Evolutionary conservation across 64 coral and sea anemone species (phyloP), one percentile per base, ranked within the genome.

Genomic region (Hydrozoanthus tunicans): DNA sequence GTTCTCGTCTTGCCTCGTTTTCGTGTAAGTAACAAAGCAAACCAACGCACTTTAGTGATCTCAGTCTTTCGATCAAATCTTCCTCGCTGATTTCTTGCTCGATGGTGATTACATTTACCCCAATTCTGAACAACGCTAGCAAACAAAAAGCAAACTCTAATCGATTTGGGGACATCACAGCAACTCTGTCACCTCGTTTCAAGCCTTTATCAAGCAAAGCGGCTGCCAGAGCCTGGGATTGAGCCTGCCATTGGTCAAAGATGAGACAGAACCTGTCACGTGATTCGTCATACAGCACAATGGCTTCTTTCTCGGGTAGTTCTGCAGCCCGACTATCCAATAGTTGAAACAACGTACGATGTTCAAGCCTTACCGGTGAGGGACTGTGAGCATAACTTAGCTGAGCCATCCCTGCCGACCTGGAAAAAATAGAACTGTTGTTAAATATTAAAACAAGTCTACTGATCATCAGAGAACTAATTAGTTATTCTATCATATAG

Each of bases 301-400:
- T 52, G 13, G 80, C 80, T 64, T 92, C 91, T 26, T 74, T 54
- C 5, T 85, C 0, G 3, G 70, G 80, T 53, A 76, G 80, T 57
- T 74, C 64, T 5, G 51, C 52, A 6, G 91, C 80, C 7, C 62
- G 70, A 43, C 20, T 51, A 20, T 92, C 91, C 12, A 92, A 61
- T 6, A 92, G 80, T 82, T 92, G 80, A 56, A 75, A 82, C 14
- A 76, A 14, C 58, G 80, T 84, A 9, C 69, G 79, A 79, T 92
- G 79, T 51, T 74, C 69, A 1, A 83, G 13, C 71, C 8, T 58
- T 5, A 20, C 20, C 9, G 68, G 13, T 5, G n/a, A 27, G 10
- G 90, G 90, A 17, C 55, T 55, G 57, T 92, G 80, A 5, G 77
- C 13, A 58, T 92, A 92, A 54, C 90, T 92, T 10, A 92, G 32